Conservation (phyloP, 2,888 invertebrate genomes). For the Esperia sulphurella region DNA sequence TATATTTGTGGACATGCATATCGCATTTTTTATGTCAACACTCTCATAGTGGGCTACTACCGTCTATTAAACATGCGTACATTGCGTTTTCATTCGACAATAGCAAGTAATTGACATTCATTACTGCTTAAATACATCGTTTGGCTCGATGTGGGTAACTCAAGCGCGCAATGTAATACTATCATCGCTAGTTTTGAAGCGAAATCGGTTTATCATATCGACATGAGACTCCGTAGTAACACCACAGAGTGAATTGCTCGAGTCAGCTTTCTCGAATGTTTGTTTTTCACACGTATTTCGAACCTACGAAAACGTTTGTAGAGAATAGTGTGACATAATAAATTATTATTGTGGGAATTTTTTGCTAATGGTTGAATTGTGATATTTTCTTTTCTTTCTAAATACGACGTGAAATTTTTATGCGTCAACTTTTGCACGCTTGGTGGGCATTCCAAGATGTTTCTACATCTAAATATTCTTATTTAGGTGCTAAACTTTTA, state of each 20-base stretch:
- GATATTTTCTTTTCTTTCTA: background rate
- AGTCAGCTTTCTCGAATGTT: conserved; percentile 50
- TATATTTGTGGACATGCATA: conserved; percentile 10
- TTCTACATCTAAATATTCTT: no score
- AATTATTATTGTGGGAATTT: conserved; percentile 24
- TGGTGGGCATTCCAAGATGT: no score
- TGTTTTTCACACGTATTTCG: conserved; percentile 68
- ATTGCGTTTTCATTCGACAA: no score
- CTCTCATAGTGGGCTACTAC: no score
- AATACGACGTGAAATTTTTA: background rate
- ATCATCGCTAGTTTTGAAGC: no score
- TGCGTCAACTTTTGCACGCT: background rate
- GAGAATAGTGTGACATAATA: conserved; percentile 30
- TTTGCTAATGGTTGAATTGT: conserved; percentile 2
- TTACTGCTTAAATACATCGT: no score
- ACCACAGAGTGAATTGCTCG: conserved; percentile 19
- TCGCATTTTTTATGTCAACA: conserved; percentile 22
- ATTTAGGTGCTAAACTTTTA: no score
- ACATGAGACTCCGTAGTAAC: background rate
- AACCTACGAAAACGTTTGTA: conserved; percentile 22
- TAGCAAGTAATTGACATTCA: background rate
- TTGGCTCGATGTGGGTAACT: no score
- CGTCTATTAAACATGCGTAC: no score
- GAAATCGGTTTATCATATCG: no score
- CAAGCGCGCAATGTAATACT: no score